A percentile compares a stretch with the other conserved stretches of the same genome.
phyloP scores from a whole-genome alignment of 2,113 vertebrate species.

The Engystomops pustulosus region DNA sequence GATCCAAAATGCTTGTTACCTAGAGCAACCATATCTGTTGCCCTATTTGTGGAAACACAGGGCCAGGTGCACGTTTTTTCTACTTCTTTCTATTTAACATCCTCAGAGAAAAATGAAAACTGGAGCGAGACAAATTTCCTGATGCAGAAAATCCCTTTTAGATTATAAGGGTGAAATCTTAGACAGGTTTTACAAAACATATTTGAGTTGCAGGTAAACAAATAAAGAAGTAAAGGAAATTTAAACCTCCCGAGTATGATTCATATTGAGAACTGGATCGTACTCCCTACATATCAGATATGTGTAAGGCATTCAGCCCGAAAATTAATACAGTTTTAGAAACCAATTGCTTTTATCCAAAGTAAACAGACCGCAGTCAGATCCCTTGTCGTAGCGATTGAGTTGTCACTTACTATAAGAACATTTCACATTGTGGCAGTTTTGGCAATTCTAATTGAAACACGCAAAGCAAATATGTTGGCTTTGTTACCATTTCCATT shows the following conservation, averaged over 20 bases:
- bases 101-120: constrained; percentile 22
- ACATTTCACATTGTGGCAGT: constrained; percentile 54
- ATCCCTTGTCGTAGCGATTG: constrained; percentile 51
- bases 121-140: constrained; percentile 46
- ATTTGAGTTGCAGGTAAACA: constrained; percentile 58
- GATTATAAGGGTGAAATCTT: constrained; percentile 55
- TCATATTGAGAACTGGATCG: constrained; percentile 48
- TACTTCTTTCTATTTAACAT: neutral
- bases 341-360: constrained; percentile 55
- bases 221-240: constrained; percentile 57
- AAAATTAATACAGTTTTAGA: constrained; percentile 58
- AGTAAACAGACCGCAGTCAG: constrained; percentile 52
- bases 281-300: constrained; percentile 41
- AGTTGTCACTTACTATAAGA: constrained; percentile 59
- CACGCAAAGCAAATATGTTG: constrained; percentile 56
- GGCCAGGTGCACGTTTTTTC: constrained; percentile 15
- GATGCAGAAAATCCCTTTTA: constrained; percentile 45
- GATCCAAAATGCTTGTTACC: neutral
- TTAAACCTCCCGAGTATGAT: constrained; percentile 49
- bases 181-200: constrained; percentile 36
- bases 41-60: neutral
- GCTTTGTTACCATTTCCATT: constrained; percentile 44
- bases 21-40: neutral
- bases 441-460: constrained; percentile 54
- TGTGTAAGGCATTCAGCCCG: constrained; percentile 35